Conservation (phyloP, 2,797 vertebrate genomes). For the Sebastes dallii region DNA sequence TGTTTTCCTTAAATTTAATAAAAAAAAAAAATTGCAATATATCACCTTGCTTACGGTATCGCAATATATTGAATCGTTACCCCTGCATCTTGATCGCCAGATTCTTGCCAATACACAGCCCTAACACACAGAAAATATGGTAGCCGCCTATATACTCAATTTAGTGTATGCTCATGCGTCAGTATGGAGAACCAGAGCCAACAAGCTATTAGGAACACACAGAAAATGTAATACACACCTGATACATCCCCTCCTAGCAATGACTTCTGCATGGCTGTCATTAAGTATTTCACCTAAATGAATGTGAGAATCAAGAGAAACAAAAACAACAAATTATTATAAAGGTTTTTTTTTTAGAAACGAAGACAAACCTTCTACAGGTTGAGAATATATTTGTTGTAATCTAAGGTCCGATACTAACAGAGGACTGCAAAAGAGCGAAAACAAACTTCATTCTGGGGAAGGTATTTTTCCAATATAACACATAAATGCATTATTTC, state of each 20-base stretch:
- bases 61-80: too few species aligned
- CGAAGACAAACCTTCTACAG: not conserved
- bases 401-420: not conserved
- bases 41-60: too few species aligned
- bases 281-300: conserved; percentile 91
- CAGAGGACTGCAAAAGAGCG: too few species aligned
- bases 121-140: not conserved
- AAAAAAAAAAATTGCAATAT: too few species aligned
- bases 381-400: not conserved
- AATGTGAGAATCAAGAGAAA: not conserved
- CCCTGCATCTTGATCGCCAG: too few species aligned
- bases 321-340: not conserved
- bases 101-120: not conserved
- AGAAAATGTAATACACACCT: conserved; percentile 74
- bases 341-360: not conserved
- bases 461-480: too few species aligned
- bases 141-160: not conserved
- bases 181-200: not conserved
- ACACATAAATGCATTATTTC: too few species aligned
- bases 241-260: conserved; percentile 91
- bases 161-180: not conserved
- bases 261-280: conserved; percentile 95
- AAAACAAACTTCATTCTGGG: too few species aligned
- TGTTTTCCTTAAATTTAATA: too few species aligned
- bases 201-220: not conserved